Percentiles rank a stretch among this genome's conserved stretches.
These are phyloP conservation scores for Cyprinella venusta DNA, from an alignment of 2,797 vertebrate genomes.

Conservation along the genomic window DNA sequence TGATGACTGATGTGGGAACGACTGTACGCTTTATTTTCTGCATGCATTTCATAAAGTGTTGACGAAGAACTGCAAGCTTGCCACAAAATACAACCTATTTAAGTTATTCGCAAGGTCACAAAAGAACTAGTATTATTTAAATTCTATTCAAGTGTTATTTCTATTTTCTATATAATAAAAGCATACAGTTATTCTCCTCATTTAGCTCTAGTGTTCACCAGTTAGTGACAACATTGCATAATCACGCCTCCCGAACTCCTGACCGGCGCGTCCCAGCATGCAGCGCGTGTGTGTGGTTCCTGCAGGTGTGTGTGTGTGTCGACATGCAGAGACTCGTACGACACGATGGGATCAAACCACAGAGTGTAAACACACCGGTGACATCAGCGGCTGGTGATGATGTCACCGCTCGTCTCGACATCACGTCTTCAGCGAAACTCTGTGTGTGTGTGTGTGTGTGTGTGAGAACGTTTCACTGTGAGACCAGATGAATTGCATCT, in stretches of 20 bases:
- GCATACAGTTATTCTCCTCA: not conserved
- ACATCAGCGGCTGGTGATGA: not conserved
- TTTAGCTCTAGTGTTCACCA: not conserved
- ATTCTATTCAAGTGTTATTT: not conserved
- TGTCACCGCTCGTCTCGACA: not conserved
- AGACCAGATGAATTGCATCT: too few relatives aligned
- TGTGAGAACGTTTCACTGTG: too few relatives aligned
- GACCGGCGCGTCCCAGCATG: not conserved
- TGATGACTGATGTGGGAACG: too few relatives aligned
- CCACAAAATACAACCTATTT: too few relatives aligned
- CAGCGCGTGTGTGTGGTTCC: not conserved
- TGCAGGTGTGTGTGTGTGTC: not conserved
- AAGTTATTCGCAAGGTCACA: too few relatives aligned
- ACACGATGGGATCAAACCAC: not conserved
- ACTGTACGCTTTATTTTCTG: too few relatives aligned
- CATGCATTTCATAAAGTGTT: too few relatives aligned
- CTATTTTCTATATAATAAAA: not conserved
- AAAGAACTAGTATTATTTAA: not conserved
- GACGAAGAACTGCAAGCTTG: too few relatives aligned
- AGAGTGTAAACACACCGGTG: not conserved
- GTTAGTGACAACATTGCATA: not conserved
- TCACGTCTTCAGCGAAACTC: not conserved
- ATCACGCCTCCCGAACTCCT: not conserved
- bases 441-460: too few relatives aligned
- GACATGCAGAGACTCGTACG: not conserved